Evolutionary conservation across 2,888 invertebrate species (phyloP).

Genomic region (Cacoxenus indagator): DNA sequence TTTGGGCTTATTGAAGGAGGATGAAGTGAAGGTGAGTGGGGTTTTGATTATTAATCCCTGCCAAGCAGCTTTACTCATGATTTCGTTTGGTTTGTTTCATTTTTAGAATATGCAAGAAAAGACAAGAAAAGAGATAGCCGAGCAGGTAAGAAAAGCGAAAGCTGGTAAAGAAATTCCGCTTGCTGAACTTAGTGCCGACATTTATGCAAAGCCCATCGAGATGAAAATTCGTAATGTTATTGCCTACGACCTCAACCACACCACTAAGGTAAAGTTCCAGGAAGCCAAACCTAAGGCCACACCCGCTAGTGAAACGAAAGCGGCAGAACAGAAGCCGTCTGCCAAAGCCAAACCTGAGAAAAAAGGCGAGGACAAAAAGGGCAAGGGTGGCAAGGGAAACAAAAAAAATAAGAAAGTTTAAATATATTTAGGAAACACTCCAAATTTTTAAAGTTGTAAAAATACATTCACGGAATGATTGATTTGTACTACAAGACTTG

Average conservation of each 20-base stretch:
- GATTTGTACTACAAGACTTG: too few relatives aligned
- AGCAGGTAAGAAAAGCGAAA: conserved; percentile 80
- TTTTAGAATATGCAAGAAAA: conserved; percentile 33
- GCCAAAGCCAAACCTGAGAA: not conserved
- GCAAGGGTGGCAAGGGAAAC: too few relatives aligned
- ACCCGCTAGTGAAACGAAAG: not conserved
- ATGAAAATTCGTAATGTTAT: conserved; percentile 74
- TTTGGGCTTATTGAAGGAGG: conserved; percentile 75
- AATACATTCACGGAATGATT: too few relatives aligned
- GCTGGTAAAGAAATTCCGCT: conserved; percentile 80
- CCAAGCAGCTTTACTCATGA: conserved; percentile 68
- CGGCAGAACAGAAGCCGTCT: not conserved
- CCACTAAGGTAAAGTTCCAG: not conserved
- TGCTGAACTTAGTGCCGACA: conserved; percentile 82
- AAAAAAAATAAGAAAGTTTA: too few relatives aligned
- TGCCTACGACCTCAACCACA: conserved; percentile 48
- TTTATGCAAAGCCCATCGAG: conserved; percentile 78
- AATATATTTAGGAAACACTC: too few relatives aligned
- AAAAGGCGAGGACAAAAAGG: too few relatives aligned
- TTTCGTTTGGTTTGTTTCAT: not conserved
- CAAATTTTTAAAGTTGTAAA: too few relatives aligned
- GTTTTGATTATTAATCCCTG: too few relatives aligned
- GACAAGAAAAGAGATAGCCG: conserved; percentile 83
- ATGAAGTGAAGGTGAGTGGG: conserved; percentile 67
- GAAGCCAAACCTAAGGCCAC: not conserved